phyloP scores from a whole-genome alignment of 2,888 invertebrate species.

The Lochmaea crataegi region DNA sequence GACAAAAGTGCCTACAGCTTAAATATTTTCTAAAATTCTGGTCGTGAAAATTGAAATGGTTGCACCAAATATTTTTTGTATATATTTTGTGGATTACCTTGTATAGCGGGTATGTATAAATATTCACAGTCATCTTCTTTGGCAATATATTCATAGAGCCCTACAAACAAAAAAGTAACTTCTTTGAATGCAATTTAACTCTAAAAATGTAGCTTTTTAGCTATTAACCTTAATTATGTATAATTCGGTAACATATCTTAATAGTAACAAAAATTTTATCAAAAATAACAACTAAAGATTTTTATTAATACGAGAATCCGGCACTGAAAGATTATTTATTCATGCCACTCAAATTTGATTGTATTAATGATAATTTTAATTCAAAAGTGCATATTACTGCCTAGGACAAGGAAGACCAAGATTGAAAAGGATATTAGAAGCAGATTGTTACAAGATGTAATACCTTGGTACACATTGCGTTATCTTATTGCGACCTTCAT shows the following conservation, averaged over 20 bases:
- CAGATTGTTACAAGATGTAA: too few species aligned
- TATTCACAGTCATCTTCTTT: conserved; percentile 65
- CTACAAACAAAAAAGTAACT: conserved; percentile 45
- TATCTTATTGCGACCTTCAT: too few species aligned
- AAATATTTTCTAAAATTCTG: too few species aligned
- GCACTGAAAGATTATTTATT: background rate
- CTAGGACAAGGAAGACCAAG: too few species aligned
- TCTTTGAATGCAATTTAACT: conserved; percentile 23
- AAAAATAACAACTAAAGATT: conserved; percentile 20
- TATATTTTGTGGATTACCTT: conserved; percentile 9
- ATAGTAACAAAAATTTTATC: conserved; percentile 18
- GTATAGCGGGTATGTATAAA: conserved; percentile 51
- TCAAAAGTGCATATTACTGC: too few species aligned
- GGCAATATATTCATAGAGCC: conserved; percentile 60
- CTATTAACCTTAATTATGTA: conserved; percentile 5
- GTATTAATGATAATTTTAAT: too few species aligned
- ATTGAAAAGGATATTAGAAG: too few species aligned
- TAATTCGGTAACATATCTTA: conserved; percentile 18
- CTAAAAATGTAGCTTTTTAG: conserved; percentile 9
- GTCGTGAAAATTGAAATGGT: too few species aligned
- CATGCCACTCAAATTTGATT: background rate
- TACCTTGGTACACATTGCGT: too few species aligned
- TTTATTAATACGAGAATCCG: conserved; percentile 10
- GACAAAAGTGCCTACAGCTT: too few species aligned
- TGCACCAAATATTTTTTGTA: background rate